Conservation (phyloP, 1,140 invertebrate genomes). For the Probaryconus sp. region DNA sequence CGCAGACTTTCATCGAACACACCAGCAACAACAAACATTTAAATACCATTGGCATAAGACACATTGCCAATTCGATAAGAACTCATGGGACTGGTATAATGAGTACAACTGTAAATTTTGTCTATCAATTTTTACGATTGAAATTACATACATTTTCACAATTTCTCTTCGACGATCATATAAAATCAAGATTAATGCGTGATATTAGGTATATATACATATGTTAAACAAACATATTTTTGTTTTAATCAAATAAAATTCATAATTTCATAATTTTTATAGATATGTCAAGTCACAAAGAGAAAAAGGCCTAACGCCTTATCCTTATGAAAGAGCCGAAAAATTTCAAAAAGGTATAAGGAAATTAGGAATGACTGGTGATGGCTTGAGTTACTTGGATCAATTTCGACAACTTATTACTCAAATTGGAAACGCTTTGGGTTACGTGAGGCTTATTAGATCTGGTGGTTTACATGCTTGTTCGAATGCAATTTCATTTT, state of each 20-base stretch:
- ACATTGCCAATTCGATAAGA: slow-evolving; percentile 98
- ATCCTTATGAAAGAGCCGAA: slow-evolving; percentile 93
- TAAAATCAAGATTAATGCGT: slow-evolving; percentile 95
- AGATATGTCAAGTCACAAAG: slow-evolving; percentile 80
- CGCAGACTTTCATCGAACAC: slow-evolving; percentile 97
- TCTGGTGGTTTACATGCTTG: slow-evolving; percentile 96
- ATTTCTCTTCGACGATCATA: slow-evolving; percentile 98
- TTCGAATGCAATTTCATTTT: slow-evolving; percentile 92
- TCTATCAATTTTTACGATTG: slow-evolving; percentile 96
- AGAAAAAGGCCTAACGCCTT: slow-evolving; percentile 74
- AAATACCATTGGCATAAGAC: slow-evolving; percentile 96
- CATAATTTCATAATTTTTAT: slow-evolving; percentile 11
- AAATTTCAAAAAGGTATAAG: slow-evolving; percentile 96
- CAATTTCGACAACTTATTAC: slow-evolving; percentile 94
- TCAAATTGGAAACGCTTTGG: slow-evolving; percentile 98
- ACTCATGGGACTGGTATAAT: slow-evolving; percentile 99
- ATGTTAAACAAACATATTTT: not conserved
- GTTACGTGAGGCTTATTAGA: slow-evolving; percentile 95
- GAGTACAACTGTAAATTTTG: slow-evolving; percentile 98
- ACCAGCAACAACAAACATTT: slow-evolving; percentile 95
- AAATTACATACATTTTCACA: slow-evolving; percentile 98
- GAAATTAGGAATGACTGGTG: slow-evolving; percentile 90
- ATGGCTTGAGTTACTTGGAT: slow-evolving; percentile 94
- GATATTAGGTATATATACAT: slow-evolving; percentile 81
- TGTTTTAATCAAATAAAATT: not conserved